Base-by-base conservation (phyloP, 2,888 invertebrate genomes). In the Capitulum mitella region DNA sequence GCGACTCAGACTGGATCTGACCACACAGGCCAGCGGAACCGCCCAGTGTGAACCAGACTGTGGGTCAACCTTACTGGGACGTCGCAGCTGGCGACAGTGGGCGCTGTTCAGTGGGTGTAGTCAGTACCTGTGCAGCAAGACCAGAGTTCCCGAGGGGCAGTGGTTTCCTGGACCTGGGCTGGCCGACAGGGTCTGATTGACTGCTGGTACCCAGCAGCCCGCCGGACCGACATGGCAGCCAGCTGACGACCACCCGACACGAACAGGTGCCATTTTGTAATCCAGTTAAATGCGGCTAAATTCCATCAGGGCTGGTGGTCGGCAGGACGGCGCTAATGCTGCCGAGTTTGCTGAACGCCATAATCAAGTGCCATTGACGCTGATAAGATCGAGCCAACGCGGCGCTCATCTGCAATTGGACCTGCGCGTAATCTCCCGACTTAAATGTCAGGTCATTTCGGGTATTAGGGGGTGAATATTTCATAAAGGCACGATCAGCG, bases 401-500 rank as follows among this genome's bases (percentile, higher is more conserved):
- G 8, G 3, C 29, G 29, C 58, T 12, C 29, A 58, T 58, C n/a
- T 58, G 58, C 58, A 3, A n/a, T 26, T 58, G 58, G 58, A 22
- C 26, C 26, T 26, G 22, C 26, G 26, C 58, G 8, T 5, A 54
- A n/a, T 29, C 12, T 29, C n/a, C n/a, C 8, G n/a, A 58, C 26
- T n/a, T 58, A 58, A 58, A 58, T 58, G 58, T 58, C 58, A n/a
- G 10, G n/a, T 58, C 58, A 58, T 58, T 58, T n/a, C n/a, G n/a
- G 58, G 29, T 58, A 58, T 58, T 58, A 58, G 29, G 58, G 6
- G 58, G 58, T 58, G 58, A 58, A 58, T 58, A 29, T 58, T 58
- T 58, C n/a, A 58, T 58, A 6, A 29, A 8, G n/a, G 10, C n/a
- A 12, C n/a, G n/a, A 10, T 26, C 10, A 10, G 58, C 29, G n/a